Base-by-base conservation (phyloP, 1,140 invertebrate genomes). In the Teleogryllus occipitalis region DNA sequence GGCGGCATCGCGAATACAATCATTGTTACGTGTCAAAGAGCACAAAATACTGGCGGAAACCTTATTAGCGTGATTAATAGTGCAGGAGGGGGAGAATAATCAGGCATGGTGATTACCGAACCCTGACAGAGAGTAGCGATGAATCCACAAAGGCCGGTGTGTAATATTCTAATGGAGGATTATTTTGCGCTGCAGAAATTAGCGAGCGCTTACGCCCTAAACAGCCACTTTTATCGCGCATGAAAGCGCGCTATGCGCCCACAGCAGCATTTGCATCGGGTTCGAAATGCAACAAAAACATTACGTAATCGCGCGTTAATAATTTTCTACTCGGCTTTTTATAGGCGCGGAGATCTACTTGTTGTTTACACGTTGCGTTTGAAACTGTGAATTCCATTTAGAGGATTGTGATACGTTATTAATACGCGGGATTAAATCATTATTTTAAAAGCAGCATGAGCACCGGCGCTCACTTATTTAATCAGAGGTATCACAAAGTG, bases 141-240 rank as follows among this genome's bases (percentile, higher is more conserved):
- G 54, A 65, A 14, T 65, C 54, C 54, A 65, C 54, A 65, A 65
- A 65, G 54, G 54, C 54, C 18, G 2, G 10, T 14, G 54, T 14
- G 54, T 65, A 65, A 65, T 65, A 65, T 65, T 65, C 54, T 65
- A 65, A 65, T 65, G 54, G 54, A 65, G 54, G 54, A 65, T 65
- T 65, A 65, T 65, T 65, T 65, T 65, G 54, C 54, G 18, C 54
- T 65, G 54, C 18, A 65, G 54, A 65, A 65, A 65, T 65, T 18
- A 65, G 54, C 7, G 54, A 7, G 54, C 54, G 54, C 54, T 65
- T 65, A 65, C 18, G 0, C 7, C 10, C 54, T 65, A 39, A 39
- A 39, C 27, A 39, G 54, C 18, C 54, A 65, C 54, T 65, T 65
- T 65, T 65, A 65, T 65, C 54, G 54, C 54, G 54, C 10, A 65